A percentile compares a stretch with the other conserved stretches of the same genome.
Conservation (phyloP, 1,140 invertebrate species). For the Drosophila azteca region DNA sequence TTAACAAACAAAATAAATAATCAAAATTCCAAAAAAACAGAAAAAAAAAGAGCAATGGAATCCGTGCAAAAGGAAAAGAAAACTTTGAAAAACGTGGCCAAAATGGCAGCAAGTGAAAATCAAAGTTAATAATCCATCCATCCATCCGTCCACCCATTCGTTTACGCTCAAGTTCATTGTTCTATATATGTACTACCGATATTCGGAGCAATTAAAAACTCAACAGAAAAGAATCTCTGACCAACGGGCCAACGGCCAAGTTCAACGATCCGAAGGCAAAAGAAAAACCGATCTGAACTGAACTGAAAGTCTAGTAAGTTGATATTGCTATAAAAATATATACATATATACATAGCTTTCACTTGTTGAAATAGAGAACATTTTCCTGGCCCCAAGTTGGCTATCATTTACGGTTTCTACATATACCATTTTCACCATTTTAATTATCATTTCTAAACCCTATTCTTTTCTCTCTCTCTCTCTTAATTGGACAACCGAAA, state of each 20-base stretch:
- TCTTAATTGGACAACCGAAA: constrained; percentile 31
- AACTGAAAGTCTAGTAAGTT: constrained; percentile 64
- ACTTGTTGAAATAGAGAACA: too few relatives aligned
- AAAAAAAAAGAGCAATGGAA: constrained; percentile 44
- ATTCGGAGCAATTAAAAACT: constrained; percentile 17
- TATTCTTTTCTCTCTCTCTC: constrained; percentile 2
- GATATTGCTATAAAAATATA: background rate
- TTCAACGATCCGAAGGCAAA: constrained; percentile 13
- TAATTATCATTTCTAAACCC: constrained; percentile 27
- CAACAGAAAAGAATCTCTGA: constrained; percentile 9
- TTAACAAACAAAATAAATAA: background rate
- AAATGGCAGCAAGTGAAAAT: constrained; percentile 68
- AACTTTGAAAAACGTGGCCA: constrained; percentile 29
- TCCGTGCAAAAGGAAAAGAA: constrained; percentile 36
- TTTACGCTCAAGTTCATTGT: constrained; percentile 35
- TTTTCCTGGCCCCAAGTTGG: background rate
- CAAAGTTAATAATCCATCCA: constrained; percentile 51
- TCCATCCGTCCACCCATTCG: too few relatives aligned
- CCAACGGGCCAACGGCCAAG: background rate
- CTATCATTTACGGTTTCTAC: constrained; percentile 25
- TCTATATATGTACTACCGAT: constrained; percentile 16
- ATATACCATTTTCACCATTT: constrained; percentile 27
- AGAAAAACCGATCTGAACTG: constrained; percentile 32
- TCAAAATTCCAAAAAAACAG: constrained; percentile 6
- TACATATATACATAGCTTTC: background rate